Conservation (phyloP, 2,113 vertebrate species). For the Bothrops jararaca region DNA sequence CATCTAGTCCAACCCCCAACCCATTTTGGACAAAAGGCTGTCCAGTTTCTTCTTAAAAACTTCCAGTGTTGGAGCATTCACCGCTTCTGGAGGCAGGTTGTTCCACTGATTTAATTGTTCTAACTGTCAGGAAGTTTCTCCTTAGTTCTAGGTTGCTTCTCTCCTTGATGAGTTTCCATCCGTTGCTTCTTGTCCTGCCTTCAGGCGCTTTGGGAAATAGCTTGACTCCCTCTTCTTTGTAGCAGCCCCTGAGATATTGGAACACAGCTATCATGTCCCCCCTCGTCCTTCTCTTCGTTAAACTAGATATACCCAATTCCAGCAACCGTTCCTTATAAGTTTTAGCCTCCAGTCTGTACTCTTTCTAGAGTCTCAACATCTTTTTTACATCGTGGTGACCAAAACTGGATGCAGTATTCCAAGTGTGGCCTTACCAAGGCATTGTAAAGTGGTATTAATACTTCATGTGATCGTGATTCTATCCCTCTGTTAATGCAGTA, state of each 20-base stretch:
- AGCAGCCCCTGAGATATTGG: not conserved
- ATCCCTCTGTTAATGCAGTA: no score
- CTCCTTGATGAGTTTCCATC: not conserved
- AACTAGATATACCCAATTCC: not conserved
- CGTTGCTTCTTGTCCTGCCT: not conserved
- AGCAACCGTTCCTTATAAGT: no score
- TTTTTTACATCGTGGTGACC: no score
- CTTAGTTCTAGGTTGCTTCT: not conserved
- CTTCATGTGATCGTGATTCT: no score
- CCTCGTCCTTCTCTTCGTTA: not conserved
- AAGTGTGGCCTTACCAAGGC: no score
- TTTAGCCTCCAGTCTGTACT: no score
- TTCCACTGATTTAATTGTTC: not conserved
- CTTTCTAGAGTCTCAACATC: no score
- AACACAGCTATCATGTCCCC: not conserved
- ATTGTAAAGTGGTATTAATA: no score
- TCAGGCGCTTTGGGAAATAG: not conserved
- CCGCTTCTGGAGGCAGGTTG: not conserved
- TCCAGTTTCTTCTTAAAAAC: not conserved
- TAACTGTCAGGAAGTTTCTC: not conserved
- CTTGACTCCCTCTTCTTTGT: not conserved
- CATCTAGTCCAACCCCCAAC: no score
- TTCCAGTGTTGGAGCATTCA: not conserved
- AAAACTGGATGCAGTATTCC: no score
- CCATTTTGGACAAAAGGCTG: not conserved